Percentiles rank a stretch among this genome's conserved stretches.
Evolutionary conservation across 2,113 vertebrate species (phyloP).

Genomic region (Agapornis roseicollis): DNA sequence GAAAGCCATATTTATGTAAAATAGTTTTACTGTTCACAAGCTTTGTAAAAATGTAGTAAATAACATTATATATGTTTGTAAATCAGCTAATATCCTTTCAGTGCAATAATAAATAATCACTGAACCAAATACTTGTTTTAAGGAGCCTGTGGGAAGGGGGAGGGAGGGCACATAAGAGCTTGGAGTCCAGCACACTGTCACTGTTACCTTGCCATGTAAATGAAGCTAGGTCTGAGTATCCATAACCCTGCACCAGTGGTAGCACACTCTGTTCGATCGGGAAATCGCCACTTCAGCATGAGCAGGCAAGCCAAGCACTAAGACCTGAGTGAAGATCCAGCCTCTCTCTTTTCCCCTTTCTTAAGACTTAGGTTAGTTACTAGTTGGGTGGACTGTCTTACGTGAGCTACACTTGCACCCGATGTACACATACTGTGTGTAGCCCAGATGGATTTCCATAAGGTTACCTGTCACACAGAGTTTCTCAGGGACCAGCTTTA

Average conservation of each 20-base stretch:
- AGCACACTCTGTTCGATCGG: background rate
- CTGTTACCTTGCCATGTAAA: background rate
- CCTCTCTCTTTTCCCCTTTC: background rate
- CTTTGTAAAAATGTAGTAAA: conserved; percentile 32
- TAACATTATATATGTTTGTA: background rate
- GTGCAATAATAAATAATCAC: conserved; percentile 5
- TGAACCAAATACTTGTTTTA: background rate
- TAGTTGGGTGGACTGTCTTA: background rate
- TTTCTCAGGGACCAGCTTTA: background rate
- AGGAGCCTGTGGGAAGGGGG: background rate
- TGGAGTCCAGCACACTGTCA: background rate
- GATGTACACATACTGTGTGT: background rate
- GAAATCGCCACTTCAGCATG: background rate
- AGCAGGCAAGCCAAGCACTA: background rate
- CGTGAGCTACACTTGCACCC: background rate
- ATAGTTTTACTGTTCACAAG: background rate
- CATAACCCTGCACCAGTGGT: background rate
- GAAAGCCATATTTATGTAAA: background rate
- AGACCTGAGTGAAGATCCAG: background rate
- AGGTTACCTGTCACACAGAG: background rate
- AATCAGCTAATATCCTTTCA: background rate
- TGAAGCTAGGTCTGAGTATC: background rate
- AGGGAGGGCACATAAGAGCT: background rate
- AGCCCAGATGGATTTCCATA: background rate
- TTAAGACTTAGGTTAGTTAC: background rate